Percentiles rank a stretch among this genome's conserved stretches.
These are phyloP conservation scores for Macroramphosus scolopax DNA, from an alignment of 2,797 vertebrate genomes.

Conservation along the genomic window DNA sequence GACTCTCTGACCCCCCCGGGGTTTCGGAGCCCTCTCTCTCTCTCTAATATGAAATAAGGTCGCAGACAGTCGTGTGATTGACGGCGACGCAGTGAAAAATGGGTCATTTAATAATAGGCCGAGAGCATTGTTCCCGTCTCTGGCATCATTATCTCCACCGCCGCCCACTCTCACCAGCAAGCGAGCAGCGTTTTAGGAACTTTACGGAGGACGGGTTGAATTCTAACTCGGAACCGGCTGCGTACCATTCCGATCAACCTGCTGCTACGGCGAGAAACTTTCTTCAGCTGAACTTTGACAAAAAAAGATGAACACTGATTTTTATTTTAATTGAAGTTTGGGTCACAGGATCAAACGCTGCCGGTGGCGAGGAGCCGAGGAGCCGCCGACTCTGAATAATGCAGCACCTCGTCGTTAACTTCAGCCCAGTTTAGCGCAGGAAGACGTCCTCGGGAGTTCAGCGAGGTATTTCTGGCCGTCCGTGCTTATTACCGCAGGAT, in stretches of 20 bases:
- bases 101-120: slow-evolving; percentile 47
- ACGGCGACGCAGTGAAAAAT: slow-evolving; percentile 37
- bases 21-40: too few relatives aligned
- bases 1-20: too few relatives aligned
- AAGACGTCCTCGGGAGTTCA: slow-evolving; percentile 24
- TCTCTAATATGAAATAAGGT: too few relatives aligned
- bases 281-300: neutral
- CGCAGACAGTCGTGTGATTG: slow-evolving; percentile 15
- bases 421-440: slow-evolving; percentile 24
- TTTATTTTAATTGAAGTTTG: neutral
- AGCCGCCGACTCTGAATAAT: slow-evolving; percentile 25
- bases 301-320: too few relatives aligned
- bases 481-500: too few relatives aligned
- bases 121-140: slow-evolving; percentile 33
- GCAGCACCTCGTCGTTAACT: slow-evolving; percentile 32
- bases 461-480: slow-evolving; percentile 42
- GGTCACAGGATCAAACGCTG: neutral
- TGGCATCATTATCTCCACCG: slow-evolving; percentile 25
- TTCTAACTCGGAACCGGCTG: too few relatives aligned
- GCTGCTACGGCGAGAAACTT: neutral
- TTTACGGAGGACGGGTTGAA: too few relatives aligned
- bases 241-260: neutral
- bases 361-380: neutral
- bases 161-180: slow-evolving; percentile 15
- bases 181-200: slow-evolving; percentile 3